These are phyloP conservation scores for Lampris megalopsis DNA, from an alignment of 2,113 vertebrate genomes.

Conservation along the genomic window DNA sequence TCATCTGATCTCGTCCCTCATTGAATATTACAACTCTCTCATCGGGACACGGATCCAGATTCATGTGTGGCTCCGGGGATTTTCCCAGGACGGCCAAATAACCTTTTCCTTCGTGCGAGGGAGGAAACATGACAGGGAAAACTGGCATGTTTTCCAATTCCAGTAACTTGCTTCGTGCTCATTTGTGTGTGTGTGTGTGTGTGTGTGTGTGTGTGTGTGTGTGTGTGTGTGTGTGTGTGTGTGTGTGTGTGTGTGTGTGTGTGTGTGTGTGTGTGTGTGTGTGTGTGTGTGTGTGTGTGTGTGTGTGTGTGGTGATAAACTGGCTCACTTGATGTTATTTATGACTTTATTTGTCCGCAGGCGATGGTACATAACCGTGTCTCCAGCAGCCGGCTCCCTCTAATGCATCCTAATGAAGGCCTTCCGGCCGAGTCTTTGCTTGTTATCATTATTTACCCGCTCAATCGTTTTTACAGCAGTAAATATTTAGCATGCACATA, in stretches of 20 bases:
- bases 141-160: neutral
- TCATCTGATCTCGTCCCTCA: constrained; percentile 38
- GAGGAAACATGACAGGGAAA: neutral
- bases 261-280: neutral
- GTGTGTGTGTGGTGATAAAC: neutral
- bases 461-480: constrained; percentile 4
- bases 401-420: neutral
- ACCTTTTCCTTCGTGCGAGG: neutral
- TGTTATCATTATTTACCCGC: neutral
- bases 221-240: neutral
- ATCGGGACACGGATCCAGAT: neutral
- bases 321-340: neutral
- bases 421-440: no score
- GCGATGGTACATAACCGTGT: neutral
- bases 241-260: neutral
- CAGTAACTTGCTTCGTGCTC: constrained; percentile 19
- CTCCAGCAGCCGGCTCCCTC: neutral
- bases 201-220: no score
- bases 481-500: constrained; percentile 2
- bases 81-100: constrained; percentile 24
- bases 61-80: constrained; percentile 12
- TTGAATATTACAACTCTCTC: neutral
- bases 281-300: no score
- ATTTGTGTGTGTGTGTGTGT: neutral
- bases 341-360: neutral